A percentile compares a stretch with the other conserved stretches of the same genome.
Conservation (phyloP, 2,888 invertebrate genomes). For the Steinernema carpocapsae region DNA sequence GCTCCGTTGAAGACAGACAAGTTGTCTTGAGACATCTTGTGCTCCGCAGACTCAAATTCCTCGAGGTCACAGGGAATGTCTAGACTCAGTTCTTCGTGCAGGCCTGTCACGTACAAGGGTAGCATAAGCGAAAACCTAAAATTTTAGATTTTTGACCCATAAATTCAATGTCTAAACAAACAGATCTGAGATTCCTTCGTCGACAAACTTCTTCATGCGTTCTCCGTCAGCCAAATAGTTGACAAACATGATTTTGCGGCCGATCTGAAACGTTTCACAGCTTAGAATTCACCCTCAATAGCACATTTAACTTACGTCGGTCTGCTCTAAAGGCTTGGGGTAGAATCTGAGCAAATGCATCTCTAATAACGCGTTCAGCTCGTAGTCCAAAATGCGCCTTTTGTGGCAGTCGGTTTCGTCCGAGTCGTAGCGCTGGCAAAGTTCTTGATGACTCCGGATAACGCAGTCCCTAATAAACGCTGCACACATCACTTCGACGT, state of each 20-base stretch:
- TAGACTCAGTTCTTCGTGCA: conserved; percentile 6
- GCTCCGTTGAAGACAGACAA: not conserved
- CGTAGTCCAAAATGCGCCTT: not conserved
- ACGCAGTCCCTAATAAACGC: not conserved
- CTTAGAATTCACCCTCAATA: not conserved
- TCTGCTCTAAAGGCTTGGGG: not conserved
- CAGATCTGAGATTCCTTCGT: conserved; percentile 17
- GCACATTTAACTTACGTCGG: not conserved
- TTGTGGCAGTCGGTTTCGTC: conserved; percentile 9
- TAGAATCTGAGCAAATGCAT: not conserved
- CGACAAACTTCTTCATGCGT: not conserved
- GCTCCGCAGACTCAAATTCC: conserved; percentile 17
- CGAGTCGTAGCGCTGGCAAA: conserved; percentile 1
- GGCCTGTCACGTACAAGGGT: conserved; percentile 2
- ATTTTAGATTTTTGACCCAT: not conserved
- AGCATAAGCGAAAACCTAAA: conserved; percentile 17
- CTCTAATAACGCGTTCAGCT: conserved; percentile 4
- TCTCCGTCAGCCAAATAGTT: conserved; percentile 7
- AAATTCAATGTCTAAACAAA: not conserved
- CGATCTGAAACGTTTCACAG: not conserved
- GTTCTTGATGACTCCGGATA: not conserved
- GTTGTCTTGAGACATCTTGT: conserved; percentile 1
- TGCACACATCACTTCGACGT: not conserved
- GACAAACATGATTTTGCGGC: not conserved
- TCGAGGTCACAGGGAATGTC: conserved; percentile 9